Percentiles rank a stretch among this genome's conserved stretches.
Evolutionary conservation across 2,113 vertebrate genomes (phyloP).

Genomic region (Microcebus murinus): DNA sequence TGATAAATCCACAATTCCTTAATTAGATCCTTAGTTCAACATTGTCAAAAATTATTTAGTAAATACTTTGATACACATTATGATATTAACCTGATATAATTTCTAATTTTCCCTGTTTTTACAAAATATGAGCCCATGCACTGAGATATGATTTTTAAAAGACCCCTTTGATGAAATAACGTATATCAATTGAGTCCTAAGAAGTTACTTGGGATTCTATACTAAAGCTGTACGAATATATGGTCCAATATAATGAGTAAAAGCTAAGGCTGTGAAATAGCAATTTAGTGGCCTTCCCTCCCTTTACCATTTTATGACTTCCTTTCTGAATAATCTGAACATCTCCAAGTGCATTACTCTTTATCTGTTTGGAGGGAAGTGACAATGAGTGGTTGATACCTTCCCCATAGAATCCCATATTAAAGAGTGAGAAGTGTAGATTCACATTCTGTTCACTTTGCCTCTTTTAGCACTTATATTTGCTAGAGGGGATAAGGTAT

Average conservation of each 20-base stretch:
- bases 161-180: neutral
- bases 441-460: neutral
- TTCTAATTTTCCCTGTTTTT: constrained; percentile 13
- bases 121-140: neutral
- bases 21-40: neutral
- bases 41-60: neutral
- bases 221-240: neutral
- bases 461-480: neutral
- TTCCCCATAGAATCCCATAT: neutral
- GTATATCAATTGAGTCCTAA: neutral
- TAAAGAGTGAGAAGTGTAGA: neutral
- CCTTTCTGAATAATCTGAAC: neutral
- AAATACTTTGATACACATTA: neutral
- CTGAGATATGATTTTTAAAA: neutral
- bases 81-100: neutral
- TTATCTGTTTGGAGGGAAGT: neutral
- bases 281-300: neutral
- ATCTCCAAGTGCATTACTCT: neutral
- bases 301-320: neutral
- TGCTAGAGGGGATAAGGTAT: neutral
- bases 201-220: neutral
- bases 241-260: neutral
- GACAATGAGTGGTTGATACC: neutral
- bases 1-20: neutral
- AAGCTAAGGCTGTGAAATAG: neutral